Evolutionary conservation across 2,113 vertebrate species (phyloP), one percentile per base, ranked within the genome.

Genomic region (Fulmarus glacialis): DNA sequence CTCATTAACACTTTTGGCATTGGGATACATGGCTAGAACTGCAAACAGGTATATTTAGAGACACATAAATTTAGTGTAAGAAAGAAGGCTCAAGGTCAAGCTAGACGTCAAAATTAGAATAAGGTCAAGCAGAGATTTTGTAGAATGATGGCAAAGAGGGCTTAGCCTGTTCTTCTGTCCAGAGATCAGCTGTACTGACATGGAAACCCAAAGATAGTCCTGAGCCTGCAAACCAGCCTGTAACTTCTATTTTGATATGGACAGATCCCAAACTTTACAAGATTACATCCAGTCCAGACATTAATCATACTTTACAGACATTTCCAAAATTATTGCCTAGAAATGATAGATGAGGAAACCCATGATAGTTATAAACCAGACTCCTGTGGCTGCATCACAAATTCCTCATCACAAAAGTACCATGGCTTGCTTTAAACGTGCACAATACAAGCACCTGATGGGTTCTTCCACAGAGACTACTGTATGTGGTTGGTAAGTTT

Each of bases 361-460:
- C 12, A 56, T 9, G 4, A 56, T 22, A 67, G 30, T 7, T 64
- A 30, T 43, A 90, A 93, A 82, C 18, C n/a, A 72, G n/a, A 40
- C 19, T 79, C 19, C 43, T 23, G 13, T 40, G 55, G 23, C 27
- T 89, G 11, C 22, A 70, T 40, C 53, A 83, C n/a, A 94, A n/a
- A 62, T 21, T 74, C 66, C 50, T 75, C 52, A 26, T 6, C 12
- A 84, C 23, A 78, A 53, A 91, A 91, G 67, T 14, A 71, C 12
- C 19, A 43, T 16, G 13, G 24, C 15, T 85, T 90, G 38, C 27
- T 78, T 74, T 91, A 71, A 60, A 45, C 1, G 2, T 16, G 18
- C 14, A 21, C 8, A 23, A 29, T 42, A 50, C 18, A 53, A 87
- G 63, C 26, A 80, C 6, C 12, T 1, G 0, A n/a, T 0, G 1